Percentiles rank a stretch among this genome's conserved stretches.
phyloP scores from a whole-genome alignment of 2,113 vertebrate genomes.

The Xenopus laevis region DNA sequence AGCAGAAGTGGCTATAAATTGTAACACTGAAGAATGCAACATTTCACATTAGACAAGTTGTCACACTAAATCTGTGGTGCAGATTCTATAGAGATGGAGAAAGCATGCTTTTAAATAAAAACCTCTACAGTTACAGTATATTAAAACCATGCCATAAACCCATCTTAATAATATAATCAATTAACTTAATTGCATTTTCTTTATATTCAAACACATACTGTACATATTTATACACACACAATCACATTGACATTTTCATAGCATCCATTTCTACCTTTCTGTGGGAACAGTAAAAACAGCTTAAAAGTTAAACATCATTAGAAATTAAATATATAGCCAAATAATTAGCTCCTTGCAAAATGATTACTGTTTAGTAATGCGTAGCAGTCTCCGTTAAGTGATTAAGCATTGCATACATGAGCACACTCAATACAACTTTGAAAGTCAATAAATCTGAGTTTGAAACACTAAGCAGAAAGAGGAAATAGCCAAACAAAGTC shows the following conservation, averaged over 20 bases:
- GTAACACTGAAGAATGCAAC: too few relatives aligned
- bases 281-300: not conserved
- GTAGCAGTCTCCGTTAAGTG: slow-evolving; percentile 26
- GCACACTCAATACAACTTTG: not conserved
- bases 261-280: not conserved
- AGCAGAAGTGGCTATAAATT: too few relatives aligned
- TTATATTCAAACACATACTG: not conserved
- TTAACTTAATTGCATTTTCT: not conserved
- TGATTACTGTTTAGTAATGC: slow-evolving; percentile 38
- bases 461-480: accelerated
- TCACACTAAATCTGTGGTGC: too few relatives aligned
- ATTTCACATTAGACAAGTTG: too few relatives aligned
- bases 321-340: slow-evolving; percentile 30
- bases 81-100: too few relatives aligned
- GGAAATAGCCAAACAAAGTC: slow-evolving; percentile 26
- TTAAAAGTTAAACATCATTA: slow-evolving; percentile 17
- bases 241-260: not conserved
- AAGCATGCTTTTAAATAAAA: too few relatives aligned
- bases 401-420: not conserved
- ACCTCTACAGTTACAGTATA: too few relatives aligned
- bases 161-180: too few relatives aligned
- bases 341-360: slow-evolving; percentile 32
- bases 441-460: slow-evolving; percentile 22
- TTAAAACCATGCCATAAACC: too few relatives aligned
- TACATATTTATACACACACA: too few relatives aligned